Evolutionary conservation across 2,797 vertebrate species (phyloP), one percentile per base, ranked within the genome.

Genomic region (Pseudomugil tenellus): DNA sequence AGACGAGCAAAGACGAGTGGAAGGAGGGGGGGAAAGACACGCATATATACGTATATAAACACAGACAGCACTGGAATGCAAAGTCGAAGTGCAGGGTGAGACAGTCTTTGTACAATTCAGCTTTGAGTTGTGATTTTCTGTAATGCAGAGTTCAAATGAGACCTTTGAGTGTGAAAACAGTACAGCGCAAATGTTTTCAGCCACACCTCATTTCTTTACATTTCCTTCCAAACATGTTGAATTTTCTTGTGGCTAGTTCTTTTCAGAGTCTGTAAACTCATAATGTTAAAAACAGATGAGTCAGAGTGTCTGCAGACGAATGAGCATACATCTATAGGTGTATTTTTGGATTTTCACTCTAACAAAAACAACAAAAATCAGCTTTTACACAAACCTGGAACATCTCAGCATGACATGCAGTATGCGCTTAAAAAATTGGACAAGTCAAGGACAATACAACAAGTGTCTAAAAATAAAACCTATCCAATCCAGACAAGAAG

Each of bases 51-150:
- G 80, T 73, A 86, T 75, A 92, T 79, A 72, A 80, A 89, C 67
- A 80, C 73, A 84, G 72, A 79, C n/a, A 87, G 87, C 61, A 74
- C 79, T 85, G 84, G 72, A 79, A 90, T 89, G 88, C 83, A 76
- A 71, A 78, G 85, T 89, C 73, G 29, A 72, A 81, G 84, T 84
- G 87, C 63, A 25, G 61, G 68, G 84, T 81, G 81, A 87, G 84
- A 91, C 80, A 84, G 84, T 46, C 28, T 69, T 29, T 65, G 70
- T 67, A 70, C 76, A 80, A 83, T 84, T 88, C 83, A 87, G 87
- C 85, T 90, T 87, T 72, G 76, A 72, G 10, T 28, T 3, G 9
- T 17, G 2, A 53, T 54, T 10, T 25, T 56, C n/a, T 49, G 46
- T 48, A 12, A 13, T 11, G 25, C 28, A 26, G 25, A 26, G 23